Evolutionary conservation across 2,888 invertebrate genomes (phyloP).

Genomic region (Andrena trimmerana): DNA sequence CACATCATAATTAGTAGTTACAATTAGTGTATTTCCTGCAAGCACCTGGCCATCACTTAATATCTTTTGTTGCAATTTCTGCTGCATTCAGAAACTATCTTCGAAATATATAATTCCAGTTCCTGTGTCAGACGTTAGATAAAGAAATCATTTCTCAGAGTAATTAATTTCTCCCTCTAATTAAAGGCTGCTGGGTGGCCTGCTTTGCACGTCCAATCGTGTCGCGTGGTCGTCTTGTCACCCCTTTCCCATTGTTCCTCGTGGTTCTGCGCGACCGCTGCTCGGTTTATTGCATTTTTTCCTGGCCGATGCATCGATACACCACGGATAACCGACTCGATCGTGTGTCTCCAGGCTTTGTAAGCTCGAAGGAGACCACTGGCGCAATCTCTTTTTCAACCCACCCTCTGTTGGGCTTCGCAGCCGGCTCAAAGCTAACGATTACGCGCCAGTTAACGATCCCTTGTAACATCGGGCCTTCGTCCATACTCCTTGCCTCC

Average conservation of each 20-base stretch:
- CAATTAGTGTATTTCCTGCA: too few relatives aligned
- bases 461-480: conserved; percentile 62
- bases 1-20: too few relatives aligned
- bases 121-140: not conserved
- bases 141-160: conserved; percentile 10
- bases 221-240: conserved; percentile 3
- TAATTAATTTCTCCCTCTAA: conserved; percentile 32
- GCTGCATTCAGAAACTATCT: too few relatives aligned
- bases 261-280: conserved; percentile 31
- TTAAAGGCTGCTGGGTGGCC: not conserved
- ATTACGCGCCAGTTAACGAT: conserved; percentile 81
- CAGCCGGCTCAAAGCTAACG: conserved; percentile 78
- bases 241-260: conserved; percentile 37
- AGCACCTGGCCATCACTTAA: too few relatives aligned
- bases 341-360: conserved; percentile 45
- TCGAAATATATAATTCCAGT: too few relatives aligned
- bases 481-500: conserved; percentile 46
- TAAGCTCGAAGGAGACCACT: conserved; percentile 36
- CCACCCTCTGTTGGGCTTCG: conserved; percentile 59
- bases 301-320: conserved; percentile 37
- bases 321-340: conserved; percentile 31
- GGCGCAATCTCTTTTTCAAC: conserved; percentile 54
- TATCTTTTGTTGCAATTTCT: too few relatives aligned
- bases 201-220: conserved; percentile 20
- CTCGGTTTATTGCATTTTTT: conserved; percentile 56